Evolutionary conservation across 2,113 vertebrate genomes (phyloP).

Genomic region (Danionella cerebrum): DNA sequence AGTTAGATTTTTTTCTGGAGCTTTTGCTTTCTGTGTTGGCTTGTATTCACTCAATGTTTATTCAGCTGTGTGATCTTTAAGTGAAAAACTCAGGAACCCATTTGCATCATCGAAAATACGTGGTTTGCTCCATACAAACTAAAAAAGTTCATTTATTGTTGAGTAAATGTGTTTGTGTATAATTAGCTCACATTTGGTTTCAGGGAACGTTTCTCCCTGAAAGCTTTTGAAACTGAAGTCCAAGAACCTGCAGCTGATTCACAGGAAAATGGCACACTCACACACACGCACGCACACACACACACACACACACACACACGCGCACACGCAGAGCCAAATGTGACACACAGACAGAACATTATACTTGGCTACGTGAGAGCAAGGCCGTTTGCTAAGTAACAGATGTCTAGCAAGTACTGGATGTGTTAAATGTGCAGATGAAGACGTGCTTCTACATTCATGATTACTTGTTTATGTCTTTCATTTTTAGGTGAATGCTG

Average conservation of each 20-base stretch:
- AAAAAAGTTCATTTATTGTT: too few relatives aligned
- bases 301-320: not conserved
- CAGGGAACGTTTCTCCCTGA: not conserved
- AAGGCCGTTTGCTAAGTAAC: not conserved
- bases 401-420: not conserved
- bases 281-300: not conserved
- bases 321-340: not conserved
- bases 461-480: not conserved
- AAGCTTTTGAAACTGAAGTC: not conserved
- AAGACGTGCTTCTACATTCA: not conserved
- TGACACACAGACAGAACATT: not conserved
- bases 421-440: not conserved
- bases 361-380: not conserved
- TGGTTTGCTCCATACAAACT: too few relatives aligned
- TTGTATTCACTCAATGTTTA: slow-evolving; percentile 20
- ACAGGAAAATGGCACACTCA: not conserved
- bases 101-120: too few relatives aligned
- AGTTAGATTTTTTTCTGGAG: slow-evolving; percentile 1
- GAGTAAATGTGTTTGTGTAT: not conserved
- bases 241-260: not conserved
- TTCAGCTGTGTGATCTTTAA: slow-evolving; percentile 12
- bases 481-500: too few relatives aligned
- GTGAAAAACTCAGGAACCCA: slow-evolving; percentile 20
- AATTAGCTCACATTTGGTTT: not conserved
- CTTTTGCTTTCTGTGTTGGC: slow-evolving; percentile 17